phyloP scores from a whole-genome alignment of 2,888 invertebrate species.

The Protodeltote pygarga region DNA sequence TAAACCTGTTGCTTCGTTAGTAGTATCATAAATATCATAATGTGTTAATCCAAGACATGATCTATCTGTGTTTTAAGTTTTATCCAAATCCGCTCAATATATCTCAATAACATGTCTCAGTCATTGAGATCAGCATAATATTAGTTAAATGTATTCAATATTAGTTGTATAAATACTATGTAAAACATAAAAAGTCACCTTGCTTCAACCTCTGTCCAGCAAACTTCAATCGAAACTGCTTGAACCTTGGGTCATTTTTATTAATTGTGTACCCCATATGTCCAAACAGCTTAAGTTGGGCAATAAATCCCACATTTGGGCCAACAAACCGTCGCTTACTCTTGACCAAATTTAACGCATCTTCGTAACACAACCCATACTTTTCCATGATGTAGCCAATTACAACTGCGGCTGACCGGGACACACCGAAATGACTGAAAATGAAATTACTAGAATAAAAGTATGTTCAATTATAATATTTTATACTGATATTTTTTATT shows the following conservation, averaged over 20 bases:
- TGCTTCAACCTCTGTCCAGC: constrained; percentile 94
- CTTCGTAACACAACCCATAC: constrained; percentile 90
- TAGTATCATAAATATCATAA: too few relatives aligned
- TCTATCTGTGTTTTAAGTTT: too few relatives aligned
- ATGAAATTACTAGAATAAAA: too few relatives aligned
- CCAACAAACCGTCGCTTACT: constrained; percentile 90
- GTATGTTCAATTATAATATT: too few relatives aligned
- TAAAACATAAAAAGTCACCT: constrained; percentile 80
- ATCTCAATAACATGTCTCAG: too few relatives aligned
- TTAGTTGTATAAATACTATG: too few relatives aligned
- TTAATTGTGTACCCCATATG: constrained; percentile 92
- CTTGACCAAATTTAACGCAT: constrained; percentile 90
- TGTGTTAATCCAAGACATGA: too few relatives aligned
- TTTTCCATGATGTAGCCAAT: constrained; percentile 96
- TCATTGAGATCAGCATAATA: too few relatives aligned
- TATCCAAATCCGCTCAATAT: too few relatives aligned
- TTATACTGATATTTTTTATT: too few relatives aligned
- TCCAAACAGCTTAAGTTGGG: constrained; percentile 92
- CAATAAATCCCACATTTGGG: constrained; percentile 93
- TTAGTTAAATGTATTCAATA: too few relatives aligned
- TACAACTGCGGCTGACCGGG: constrained; percentile 95
- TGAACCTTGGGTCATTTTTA: constrained; percentile 89
- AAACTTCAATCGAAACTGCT: constrained; percentile 91
- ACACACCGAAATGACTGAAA: constrained; percentile 94
- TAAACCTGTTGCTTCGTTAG: too few relatives aligned